Conservation (phyloP, 2,113 vertebrate genomes). For the Orthonyx spaldingii region DNA sequence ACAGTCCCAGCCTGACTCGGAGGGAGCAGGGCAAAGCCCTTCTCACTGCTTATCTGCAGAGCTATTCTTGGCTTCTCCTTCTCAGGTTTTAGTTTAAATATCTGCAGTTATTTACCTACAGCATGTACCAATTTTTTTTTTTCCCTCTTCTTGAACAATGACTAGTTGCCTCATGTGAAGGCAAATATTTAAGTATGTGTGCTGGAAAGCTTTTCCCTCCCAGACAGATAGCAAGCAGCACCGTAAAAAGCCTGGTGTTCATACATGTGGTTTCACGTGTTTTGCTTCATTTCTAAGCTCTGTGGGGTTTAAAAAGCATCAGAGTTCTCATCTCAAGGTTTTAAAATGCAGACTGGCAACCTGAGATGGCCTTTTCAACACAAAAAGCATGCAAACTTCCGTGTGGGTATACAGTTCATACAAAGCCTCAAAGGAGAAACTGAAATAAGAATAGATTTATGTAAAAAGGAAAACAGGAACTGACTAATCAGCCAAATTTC, state of each 20-base stretch:
- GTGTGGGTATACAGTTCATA: background rate
- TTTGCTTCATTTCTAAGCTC: background rate
- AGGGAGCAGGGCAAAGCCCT: background rate
- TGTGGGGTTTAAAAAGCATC: background rate
- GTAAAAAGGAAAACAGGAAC: constrained; percentile 65
- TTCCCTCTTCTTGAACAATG: background rate
- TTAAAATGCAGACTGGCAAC: background rate
- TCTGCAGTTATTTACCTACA: background rate
- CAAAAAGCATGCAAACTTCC: rapidly evolving
- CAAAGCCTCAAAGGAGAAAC: constrained; percentile 25
- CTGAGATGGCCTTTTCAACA: background rate
- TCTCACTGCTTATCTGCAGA: background rate
- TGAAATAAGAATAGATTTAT: constrained; percentile 54
- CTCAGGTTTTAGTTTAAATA: background rate
- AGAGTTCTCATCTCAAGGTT: background rate
- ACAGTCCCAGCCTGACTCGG: background rate
- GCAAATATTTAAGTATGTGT: constrained; percentile 24
- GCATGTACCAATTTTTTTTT: background rate
- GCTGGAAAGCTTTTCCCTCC: background rate
- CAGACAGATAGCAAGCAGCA: background rate
- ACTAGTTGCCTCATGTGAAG: background rate
- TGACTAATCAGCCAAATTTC: constrained; percentile 45
- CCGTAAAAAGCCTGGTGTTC: background rate
- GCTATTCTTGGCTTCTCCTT: background rate
- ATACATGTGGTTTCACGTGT: rapidly evolving